A percentile compares a stretch with the other conserved stretches of the same genome.
These are phyloP conservation scores for Acanthurus lineatus DNA, from an alignment of 2,797 vertebrate genomes.

Conservation along the genomic window DNA sequence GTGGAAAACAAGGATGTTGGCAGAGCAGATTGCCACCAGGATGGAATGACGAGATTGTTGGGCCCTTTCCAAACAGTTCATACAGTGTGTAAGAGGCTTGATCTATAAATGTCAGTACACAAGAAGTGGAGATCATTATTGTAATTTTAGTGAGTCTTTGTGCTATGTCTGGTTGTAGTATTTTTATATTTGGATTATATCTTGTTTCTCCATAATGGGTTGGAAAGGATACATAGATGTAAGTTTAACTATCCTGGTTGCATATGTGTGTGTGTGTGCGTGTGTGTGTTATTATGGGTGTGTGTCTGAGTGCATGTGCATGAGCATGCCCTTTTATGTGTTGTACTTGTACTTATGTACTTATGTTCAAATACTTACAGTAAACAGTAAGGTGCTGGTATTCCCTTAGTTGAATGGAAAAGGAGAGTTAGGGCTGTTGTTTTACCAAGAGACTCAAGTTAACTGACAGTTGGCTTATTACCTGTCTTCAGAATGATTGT, in stretches of 20 bases:
- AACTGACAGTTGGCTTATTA: too few species aligned
- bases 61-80: slow-evolving; percentile 53
- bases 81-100: not conserved
- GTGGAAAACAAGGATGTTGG: slow-evolving; percentile 59
- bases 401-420: not conserved
- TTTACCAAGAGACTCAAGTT: too few species aligned
- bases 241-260: not conserved
- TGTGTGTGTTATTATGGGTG: not conserved
- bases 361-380: slow-evolving; percentile 4
- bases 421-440: too few species aligned
- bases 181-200: too few species aligned
- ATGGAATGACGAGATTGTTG: slow-evolving; percentile 31
- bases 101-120: slow-evolving; percentile 5
- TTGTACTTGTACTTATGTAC: not conserved
- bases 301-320: too few species aligned
- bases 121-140: slow-evolving; percentile 2
- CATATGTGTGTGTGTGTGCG: not conserved
- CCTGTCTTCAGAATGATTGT: too few species aligned
- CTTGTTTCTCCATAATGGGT: not conserved
- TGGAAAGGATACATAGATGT: not conserved
- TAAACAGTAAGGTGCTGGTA: not conserved
- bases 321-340: too few species aligned
- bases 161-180: not conserved
- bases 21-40: slow-evolving; percentile 55
- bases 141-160: slow-evolving; percentile 4